phyloP scores from a whole-genome alignment of 2,888 invertebrate species.

The Yponomeuta cagnagella region DNA sequence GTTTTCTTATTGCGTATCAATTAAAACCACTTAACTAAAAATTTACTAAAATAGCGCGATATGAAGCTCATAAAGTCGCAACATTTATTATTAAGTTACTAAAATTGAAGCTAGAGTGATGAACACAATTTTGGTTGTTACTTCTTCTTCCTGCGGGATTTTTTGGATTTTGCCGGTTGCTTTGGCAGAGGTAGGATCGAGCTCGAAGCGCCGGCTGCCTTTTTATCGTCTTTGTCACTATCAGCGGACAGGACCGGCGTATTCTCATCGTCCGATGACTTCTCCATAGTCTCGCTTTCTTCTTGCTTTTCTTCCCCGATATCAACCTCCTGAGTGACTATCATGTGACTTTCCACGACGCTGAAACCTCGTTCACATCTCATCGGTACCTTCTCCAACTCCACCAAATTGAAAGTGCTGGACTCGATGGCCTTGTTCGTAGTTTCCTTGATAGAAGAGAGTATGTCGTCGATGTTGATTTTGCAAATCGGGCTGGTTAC shows the following conservation, averaged over 20 bases:
- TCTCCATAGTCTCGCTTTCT: constrained; percentile 58
- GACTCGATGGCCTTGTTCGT: constrained; percentile 49
- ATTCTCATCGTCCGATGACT: constrained; percentile 76
- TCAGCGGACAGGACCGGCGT: constrained; percentile 70
- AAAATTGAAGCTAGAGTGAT: constrained; percentile 27
- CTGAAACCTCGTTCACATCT: constrained; percentile 60
- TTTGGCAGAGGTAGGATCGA: constrained; percentile 51
- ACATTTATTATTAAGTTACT: constrained; percentile 8
- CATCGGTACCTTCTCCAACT: constrained; percentile 56
- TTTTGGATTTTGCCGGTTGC: constrained; percentile 68
- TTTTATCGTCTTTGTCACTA: constrained; percentile 72
- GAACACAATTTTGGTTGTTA: constrained; percentile 45
- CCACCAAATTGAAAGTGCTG: constrained; percentile 60
- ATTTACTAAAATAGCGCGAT: constrained; percentile 34
- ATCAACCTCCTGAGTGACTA: constrained; percentile 56
- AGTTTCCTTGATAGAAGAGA: constrained; percentile 60
- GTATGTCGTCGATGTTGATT: constrained; percentile 63
- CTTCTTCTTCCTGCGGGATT: constrained; percentile 78
- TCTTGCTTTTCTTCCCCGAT: constrained; percentile 47
- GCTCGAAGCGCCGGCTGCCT: constrained; percentile 50
- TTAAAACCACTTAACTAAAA: constrained; percentile 48
- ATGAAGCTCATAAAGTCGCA: constrained; percentile 2
- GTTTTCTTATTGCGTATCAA: constrained; percentile 49
- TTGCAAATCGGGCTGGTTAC: constrained; percentile 63
- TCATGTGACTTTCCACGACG: constrained; percentile 58